Percentiles rank a stretch among this genome's conserved stretches.
Evolutionary conservation across 1,140 invertebrate species (phyloP).

Genomic region (Aricia agestis): DNA sequence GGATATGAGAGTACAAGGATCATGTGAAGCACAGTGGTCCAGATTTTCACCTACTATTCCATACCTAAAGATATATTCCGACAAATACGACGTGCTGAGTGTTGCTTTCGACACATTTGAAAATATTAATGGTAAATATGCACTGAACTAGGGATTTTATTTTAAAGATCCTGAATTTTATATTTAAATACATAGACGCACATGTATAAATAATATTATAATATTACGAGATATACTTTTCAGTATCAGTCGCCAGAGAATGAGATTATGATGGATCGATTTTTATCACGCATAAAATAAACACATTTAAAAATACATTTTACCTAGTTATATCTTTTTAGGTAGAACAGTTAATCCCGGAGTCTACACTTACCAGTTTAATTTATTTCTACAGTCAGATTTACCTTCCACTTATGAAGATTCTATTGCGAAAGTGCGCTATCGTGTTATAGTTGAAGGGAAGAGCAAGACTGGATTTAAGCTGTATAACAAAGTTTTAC

Average conservation of each 20-base stretch:
- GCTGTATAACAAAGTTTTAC: constrained; percentile 35
- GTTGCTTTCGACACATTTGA: constrained; percentile 47
- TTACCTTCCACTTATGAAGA: constrained; percentile 54
- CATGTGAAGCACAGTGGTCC: constrained; percentile 52
- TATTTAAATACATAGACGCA: no score
- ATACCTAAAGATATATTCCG: constrained; percentile 58
- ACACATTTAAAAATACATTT: no score
- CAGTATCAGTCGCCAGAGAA: no score
- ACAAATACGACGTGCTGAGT: constrained; percentile 46
- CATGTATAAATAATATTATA: no score
- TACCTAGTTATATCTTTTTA: constrained; percentile 32
- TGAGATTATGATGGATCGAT: no score
- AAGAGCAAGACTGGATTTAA: constrained; percentile 36
- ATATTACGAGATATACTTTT: no score
- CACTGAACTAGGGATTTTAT: no score
- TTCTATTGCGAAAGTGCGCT: constrained; percentile 51
- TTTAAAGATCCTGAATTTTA: no score
- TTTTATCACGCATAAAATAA: no score
- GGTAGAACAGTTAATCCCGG: constrained; percentile 45
- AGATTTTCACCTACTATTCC: constrained; percentile 50
- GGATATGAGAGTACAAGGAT: constrained; percentile 48
- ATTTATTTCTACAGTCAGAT: constrained; percentile 51
- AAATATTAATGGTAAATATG: constrained; percentile 39
- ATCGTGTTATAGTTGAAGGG: constrained; percentile 37
- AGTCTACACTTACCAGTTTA: constrained; percentile 49